Evolutionary conservation across 2,113 vertebrate species (phyloP).

Genomic region (Chroicocephalus ridibundus): DNA sequence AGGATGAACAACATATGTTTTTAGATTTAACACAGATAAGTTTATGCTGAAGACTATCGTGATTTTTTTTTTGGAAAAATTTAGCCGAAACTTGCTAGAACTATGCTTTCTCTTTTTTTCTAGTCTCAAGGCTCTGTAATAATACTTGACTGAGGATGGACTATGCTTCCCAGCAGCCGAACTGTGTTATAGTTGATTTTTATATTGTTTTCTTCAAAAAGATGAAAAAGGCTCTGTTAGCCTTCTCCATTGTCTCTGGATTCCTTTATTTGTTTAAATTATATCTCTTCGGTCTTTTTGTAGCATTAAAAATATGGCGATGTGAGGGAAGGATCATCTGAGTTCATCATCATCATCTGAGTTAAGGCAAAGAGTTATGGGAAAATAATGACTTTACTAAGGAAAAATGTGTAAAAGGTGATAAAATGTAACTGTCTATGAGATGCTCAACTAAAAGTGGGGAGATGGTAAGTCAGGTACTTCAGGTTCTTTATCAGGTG

Average conservation of each 20-base stretch:
- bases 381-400: background rate
- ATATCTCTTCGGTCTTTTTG: background rate
- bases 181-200: background rate
- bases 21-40: background rate
- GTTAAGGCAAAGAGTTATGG: background rate
- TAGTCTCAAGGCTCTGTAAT: background rate
- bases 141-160: background rate
- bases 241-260: background rate
- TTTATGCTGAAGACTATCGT: background rate
- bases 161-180: background rate
- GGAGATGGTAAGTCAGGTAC: background rate
- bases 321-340: background rate
- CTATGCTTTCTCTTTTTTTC: background rate
- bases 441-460: background rate
- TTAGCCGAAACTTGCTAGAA: background rate
- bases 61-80: background rate
- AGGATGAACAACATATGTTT: background rate
- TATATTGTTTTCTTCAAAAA: background rate
- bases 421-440: fast-evolving
- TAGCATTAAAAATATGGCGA: background rate
- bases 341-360: background rate
- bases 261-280: background rate
- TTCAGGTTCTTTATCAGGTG: background rate
- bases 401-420: background rate
- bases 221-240: background rate